phyloP scores from a whole-genome alignment of 2,888 invertebrate genomes.

The Autographa pulchrina region DNA sequence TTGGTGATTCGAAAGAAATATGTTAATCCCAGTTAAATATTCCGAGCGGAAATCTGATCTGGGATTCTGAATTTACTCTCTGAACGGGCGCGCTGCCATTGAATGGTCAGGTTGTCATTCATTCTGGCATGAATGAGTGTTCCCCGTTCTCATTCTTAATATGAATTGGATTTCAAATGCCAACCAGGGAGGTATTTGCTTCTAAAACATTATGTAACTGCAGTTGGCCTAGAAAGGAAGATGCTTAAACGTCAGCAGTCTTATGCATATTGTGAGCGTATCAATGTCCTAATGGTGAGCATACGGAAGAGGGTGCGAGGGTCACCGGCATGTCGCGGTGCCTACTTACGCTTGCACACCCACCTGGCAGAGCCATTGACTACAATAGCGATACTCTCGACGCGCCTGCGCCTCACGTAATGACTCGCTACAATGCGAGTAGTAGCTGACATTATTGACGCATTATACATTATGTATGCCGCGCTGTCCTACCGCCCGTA shows the following conservation, averaged over 20 bases:
- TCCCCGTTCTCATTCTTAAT: constrained; percentile 15
- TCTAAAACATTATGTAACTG: neutral
- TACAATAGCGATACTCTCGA: constrained; percentile 81
- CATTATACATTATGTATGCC: constrained; percentile 80
- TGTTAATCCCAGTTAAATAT: constrained; percentile 44
- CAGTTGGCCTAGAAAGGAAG: neutral
- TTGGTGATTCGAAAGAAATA: constrained; percentile 21
- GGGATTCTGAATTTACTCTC: constrained; percentile 22
- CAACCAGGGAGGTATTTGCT: neutral
- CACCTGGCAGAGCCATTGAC: constrained; percentile 85
- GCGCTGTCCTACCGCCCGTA: constrained; percentile 68
- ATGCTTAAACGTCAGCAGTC: neutral
- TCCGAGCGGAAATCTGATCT: constrained; percentile 45
- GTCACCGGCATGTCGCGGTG: constrained; percentile 73
- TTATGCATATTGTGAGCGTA: constrained; percentile 19
- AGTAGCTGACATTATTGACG: constrained; percentile 84
- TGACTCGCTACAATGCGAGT: constrained; percentile 80
- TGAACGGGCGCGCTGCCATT: constrained; percentile 51
- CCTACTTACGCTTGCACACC: constrained; percentile 86
- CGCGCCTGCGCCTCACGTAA: constrained; percentile 78
- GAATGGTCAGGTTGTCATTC: constrained; percentile 34
- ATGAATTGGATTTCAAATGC: constrained; percentile 23
- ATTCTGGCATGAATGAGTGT: constrained; percentile 33
- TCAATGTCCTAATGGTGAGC: constrained; percentile 9
- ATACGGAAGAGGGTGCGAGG: constrained; percentile 64